Evolutionary conservation across 2,888 invertebrate species (phyloP).

Genomic region (Desoria tigrina): DNA sequence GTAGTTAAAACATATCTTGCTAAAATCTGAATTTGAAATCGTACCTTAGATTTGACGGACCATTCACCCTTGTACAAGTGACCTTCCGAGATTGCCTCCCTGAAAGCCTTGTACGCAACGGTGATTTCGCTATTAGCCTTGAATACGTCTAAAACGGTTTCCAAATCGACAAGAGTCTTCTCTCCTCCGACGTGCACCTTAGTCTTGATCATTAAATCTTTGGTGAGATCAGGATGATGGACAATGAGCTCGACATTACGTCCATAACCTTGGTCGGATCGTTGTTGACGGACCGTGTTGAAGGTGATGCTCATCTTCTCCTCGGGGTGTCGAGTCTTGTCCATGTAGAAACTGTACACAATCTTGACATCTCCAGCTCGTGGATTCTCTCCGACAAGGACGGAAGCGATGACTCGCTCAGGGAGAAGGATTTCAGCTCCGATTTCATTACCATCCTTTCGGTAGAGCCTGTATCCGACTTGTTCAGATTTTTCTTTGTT

Average conservation of each 20-base stretch:
- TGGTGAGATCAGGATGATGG: conserved; percentile 38
- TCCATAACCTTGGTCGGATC: conserved; percentile 5
- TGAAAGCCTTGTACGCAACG: conserved; percentile 18
- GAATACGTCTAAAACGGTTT: conserved; percentile 40
- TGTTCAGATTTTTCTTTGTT: conserved; percentile 38
- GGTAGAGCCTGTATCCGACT: conserved; percentile 50
- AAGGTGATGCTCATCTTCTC: conserved; percentile 70
- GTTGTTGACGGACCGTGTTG: conserved; percentile 58
- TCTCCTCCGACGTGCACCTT: conserved; percentile 25
- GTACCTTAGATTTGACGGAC: conserved; percentile 30
- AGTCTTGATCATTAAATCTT: conserved; percentile 33
- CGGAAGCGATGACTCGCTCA: conserved; percentile 65
- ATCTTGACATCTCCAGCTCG: conserved; percentile 60
- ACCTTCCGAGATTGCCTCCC: conserved; percentile 20
- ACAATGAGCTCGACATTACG: conserved; percentile 26
- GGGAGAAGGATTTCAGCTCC: conserved; percentile 57
- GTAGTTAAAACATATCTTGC: not conserved
- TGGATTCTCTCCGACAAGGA: conserved; percentile 38
- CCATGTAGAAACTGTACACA: conserved; percentile 69
- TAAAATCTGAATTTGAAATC: too few relatives aligned
- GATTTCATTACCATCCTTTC: conserved; percentile 59
- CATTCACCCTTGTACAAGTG: conserved; percentile 21
- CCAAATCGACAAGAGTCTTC: conserved; percentile 22
- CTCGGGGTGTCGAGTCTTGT: conserved; percentile 64
- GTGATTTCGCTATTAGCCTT: conserved; percentile 35